A percentile compares a stretch with the other conserved stretches of the same genome.
Conservation (phyloP, 2,888 invertebrate genomes). For the Himalopsyche anomala region DNA sequence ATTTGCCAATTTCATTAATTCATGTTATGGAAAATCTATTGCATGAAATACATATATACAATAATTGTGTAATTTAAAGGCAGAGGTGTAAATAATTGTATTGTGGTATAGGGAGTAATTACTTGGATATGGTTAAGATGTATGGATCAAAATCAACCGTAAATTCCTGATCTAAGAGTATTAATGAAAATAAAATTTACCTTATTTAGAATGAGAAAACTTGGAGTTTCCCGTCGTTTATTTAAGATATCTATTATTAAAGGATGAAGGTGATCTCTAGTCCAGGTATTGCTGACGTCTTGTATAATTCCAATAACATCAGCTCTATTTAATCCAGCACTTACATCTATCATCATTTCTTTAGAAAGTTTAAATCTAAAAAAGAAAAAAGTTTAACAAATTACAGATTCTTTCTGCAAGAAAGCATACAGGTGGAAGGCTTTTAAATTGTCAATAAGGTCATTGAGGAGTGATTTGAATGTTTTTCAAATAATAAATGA, state of each 20-base stretch:
- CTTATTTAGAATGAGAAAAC: slow-evolving; percentile 93
- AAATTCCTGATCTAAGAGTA: not conserved
- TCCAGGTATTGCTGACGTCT: slow-evolving; percentile 85
- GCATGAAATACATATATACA: too few species aligned
- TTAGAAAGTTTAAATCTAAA: slow-evolving; percentile 56
- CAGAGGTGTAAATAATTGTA: not conserved
- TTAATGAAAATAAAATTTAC: slow-evolving; percentile 71
- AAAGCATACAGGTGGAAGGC: too few species aligned
- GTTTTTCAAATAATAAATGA: too few species aligned
- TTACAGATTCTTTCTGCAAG: too few species aligned
- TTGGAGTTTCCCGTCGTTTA: slow-evolving; percentile 77
- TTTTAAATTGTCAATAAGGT: too few species aligned
- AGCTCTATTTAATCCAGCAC: slow-evolving; percentile 81
- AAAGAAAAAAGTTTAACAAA: not conserved
- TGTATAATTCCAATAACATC: slow-evolving; percentile 92
- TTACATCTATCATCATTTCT: slow-evolving; percentile 75
- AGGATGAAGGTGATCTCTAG: slow-evolving; percentile 81
- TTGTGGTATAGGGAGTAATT: slow-evolving; percentile 58
- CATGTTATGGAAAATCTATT: too few species aligned
- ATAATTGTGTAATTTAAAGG: too few species aligned
- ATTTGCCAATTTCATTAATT: too few species aligned
- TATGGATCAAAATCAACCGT: not conserved
- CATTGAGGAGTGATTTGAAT: too few species aligned
- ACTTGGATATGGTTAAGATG: not conserved
- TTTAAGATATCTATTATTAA: slow-evolving; percentile 84